These are phyloP conservation scores for Bombus huntii DNA, from an alignment of 1,140 invertebrate species.

Conservation along the genomic window DNA sequence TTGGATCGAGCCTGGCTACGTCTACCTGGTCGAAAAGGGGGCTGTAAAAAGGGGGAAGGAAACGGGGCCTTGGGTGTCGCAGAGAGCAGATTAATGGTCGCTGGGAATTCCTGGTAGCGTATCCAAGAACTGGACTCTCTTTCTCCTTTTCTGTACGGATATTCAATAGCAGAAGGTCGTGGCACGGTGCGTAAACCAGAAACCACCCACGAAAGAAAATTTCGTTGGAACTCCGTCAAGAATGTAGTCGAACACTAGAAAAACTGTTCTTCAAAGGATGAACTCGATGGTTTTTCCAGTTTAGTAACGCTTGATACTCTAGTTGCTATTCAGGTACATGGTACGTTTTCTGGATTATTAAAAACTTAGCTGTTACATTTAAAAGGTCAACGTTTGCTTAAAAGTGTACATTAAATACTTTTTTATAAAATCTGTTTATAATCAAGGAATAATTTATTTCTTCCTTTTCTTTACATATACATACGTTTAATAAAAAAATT, in stretches of 20 bases:
- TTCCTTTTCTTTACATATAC: no score
- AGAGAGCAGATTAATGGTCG: slow-evolving; percentile 80
- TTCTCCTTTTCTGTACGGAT: slow-evolving; percentile 3
- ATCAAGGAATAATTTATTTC: no score
- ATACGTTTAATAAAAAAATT: not conserved
- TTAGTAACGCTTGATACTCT: not conserved
- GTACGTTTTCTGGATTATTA: not conserved
- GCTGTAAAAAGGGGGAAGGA: slow-evolving; percentile 35
- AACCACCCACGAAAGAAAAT: slow-evolving; percentile 56
- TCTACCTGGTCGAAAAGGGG: slow-evolving; percentile 62
- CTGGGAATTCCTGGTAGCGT: slow-evolving; percentile 79
- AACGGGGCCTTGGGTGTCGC: slow-evolving; percentile 75
- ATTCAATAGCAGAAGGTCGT: slow-evolving; percentile 67
- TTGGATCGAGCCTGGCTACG: slow-evolving; percentile 50
- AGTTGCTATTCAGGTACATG: not conserved
- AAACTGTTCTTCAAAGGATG: not conserved
- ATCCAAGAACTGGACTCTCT: slow-evolving; percentile 65
- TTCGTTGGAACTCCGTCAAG: slow-evolving; percentile 10
- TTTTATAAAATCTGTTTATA: no score
- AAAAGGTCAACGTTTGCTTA: not conserved
- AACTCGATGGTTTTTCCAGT: not conserved
- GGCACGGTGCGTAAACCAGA: slow-evolving; percentile 60
- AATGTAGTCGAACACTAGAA: not conserved
- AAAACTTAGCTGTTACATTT: no score
- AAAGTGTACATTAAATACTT: not conserved